Base-by-base conservation (phyloP, 2,888 invertebrate genomes). In the Clanis bilineata region DNA sequence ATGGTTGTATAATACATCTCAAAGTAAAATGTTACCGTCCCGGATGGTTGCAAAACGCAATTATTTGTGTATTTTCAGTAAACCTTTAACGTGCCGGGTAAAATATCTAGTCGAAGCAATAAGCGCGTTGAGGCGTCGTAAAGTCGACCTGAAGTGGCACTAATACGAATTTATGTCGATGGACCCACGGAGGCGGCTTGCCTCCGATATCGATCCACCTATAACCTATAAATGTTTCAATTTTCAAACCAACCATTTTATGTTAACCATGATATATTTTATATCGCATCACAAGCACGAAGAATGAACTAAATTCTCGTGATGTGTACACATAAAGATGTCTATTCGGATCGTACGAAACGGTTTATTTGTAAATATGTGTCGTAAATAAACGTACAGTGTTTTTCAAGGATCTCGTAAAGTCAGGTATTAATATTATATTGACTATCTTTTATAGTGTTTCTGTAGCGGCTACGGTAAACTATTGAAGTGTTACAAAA, bases 81-180 rank as follows among this genome's bases (percentile, higher is more conserved):
- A 82, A 81, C 77, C 81, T 83, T 83, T 82, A 82, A 77, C 70
- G 76, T 74, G 79, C 70, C 67, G 75, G 74, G 77, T 76, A 83
- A 82, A 51, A 83, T 85, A 85, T 79, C 82, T 80, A 82, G 78
- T 80, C 76, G 77, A 73, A 68, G 82, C 86, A 86, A 86, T 90
- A 89, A 89, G 88, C 86, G 85, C 82, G 78, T 71, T 81, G 83
- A 83, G 83, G 82, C 85, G 81, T 83, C 88, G 90, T 89, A 90
- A 90, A 91, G 87, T 86, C 88, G 90, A 86, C 88, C 86, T 84
- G 85, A 88, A 88, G 84, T 88, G 90, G 88, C 91, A 88, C 85
- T 91, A 90, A 92, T 91, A 81, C 88, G 84, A 86, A 90, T 92
- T 91, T 90, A 91, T 88, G 89, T 90, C 90, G 80, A 86, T 80